Evolutionary conservation across 2,797 vertebrate genomes (phyloP).

Genomic region (Pantherophis alleghaniensis): DNA sequence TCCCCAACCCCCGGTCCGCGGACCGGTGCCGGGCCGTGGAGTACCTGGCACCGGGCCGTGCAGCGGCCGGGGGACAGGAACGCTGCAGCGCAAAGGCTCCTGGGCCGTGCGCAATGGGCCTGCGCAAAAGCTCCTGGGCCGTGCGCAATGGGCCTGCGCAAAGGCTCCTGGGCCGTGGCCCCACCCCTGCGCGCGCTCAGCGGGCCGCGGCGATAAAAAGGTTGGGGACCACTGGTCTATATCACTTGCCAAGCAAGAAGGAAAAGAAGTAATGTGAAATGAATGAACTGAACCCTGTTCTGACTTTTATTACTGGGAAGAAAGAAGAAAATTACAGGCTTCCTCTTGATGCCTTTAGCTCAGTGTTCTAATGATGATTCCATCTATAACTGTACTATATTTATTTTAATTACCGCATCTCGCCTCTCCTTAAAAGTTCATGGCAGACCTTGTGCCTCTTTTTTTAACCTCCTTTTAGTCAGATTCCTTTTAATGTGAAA

Average conservation of each 20-base stretch:
- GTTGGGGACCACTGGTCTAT: too few relatives aligned
- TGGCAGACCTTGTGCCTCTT: neutral
- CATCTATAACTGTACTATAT: accelerated
- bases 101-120: too few relatives aligned
- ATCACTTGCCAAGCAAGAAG: constrained; percentile 39
- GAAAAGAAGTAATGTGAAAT: constrained; percentile 53
- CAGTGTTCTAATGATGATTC: neutral
- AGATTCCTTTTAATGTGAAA: constrained; percentile 13
- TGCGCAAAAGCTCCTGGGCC: too few relatives aligned
- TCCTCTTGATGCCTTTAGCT: constrained; percentile 37
- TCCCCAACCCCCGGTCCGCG: too few relatives aligned
- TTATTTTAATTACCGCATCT: neutral
- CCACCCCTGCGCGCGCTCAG: too few relatives aligned
- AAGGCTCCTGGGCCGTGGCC: too few relatives aligned
- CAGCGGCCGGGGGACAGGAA: too few relatives aligned
- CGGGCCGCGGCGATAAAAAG: too few relatives aligned
- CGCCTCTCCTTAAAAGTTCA: neutral
- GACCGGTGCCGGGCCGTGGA: too few relatives aligned
- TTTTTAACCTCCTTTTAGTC: constrained; percentile 24
- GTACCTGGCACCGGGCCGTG: too few relatives aligned
- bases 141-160: too few relatives aligned
- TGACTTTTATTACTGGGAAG: constrained; percentile 16
- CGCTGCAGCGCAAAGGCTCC: too few relatives aligned
- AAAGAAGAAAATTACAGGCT: constrained; percentile 21
- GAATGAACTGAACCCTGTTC: constrained; percentile 35